Evolutionary conservation across 2,888 invertebrate genomes (phyloP), one percentile per base, ranked within the genome.

Genomic region (Trichopoda pennipes): DNA sequence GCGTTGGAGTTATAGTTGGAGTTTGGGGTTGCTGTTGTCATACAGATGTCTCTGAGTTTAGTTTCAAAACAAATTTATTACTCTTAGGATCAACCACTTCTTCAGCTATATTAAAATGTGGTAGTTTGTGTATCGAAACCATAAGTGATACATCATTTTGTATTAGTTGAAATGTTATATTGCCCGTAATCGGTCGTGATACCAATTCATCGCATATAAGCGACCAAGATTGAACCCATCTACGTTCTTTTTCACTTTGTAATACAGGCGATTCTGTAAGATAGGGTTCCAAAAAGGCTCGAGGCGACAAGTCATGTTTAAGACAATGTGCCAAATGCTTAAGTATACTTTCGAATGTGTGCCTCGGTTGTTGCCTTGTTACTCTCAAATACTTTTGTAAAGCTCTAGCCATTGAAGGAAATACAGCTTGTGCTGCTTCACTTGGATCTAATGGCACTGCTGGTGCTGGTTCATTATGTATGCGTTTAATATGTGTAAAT

Each of bases 21-120:
- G 86, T 86, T 14, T 86, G 75, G 42, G 83, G 35, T 85, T 85
- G 55, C 73, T 88, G 88, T 85, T 90, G 94, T 96, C 95, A 99
- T 91, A 99, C 99, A 1, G 98, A 98, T 58, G 99, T 99, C 91
- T 99, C 99, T 0, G 98, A 98, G 90, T 98, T 99, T 58, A 99
- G 92, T 89, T 98, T 93, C 84, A 99, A 92, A 68, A 98, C 95
- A 93, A 99, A 99, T 90, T 98, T 96, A 91, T 98, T 98, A 87
- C 96, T 96, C 91, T 98, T 98, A 0, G 98, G 98, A 92, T 99
- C 98, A 17, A 98, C 96, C 0, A 98, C 96, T 91, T 99, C 98
- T 90, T 99, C 99, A 0, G 96, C 96, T 51, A 99, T 93, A 91
- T 96, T 97, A 90, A 99, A 97, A 91, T 98, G 97, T 0, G 99